These are phyloP conservation scores for Platyscapa corneri DNA, from an alignment of 1,140 invertebrate species.

Conservation along the genomic window DNA sequence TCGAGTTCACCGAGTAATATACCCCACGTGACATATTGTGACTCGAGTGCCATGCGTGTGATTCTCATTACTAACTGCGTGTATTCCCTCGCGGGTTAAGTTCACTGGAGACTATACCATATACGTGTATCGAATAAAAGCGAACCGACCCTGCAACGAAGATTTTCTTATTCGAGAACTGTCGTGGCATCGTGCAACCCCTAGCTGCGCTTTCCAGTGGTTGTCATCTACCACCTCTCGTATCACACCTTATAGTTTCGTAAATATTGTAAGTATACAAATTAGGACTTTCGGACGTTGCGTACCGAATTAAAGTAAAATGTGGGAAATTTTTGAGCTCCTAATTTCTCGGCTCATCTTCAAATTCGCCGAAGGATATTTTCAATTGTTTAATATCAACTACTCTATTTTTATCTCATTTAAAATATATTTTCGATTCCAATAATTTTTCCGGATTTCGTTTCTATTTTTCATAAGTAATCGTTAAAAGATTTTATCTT, in stretches of 20 bases:
- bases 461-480: not conserved
- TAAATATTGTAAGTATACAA: too few species aligned
- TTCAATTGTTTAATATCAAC: too few species aligned
- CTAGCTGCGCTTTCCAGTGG: not conserved
- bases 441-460: too few species aligned
- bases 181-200: not conserved
- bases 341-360: too few species aligned
- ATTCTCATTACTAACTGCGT: conserved; percentile 29
- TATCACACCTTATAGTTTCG: not conserved
- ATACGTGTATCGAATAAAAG: conserved; percentile 22
- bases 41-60: conserved; percentile 27
- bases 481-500: not conserved
- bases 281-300: not conserved
- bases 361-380: too few species aligned
- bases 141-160: not conserved
- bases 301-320: not conserved
- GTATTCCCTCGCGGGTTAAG: not conserved
- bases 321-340: too few species aligned
- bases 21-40: conserved; percentile 43
- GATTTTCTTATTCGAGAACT: not conserved
- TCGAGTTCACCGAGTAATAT: too few species aligned
- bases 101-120: not conserved
- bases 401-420: too few species aligned
- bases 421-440: too few species aligned
- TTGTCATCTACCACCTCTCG: not conserved